Percentiles rank a stretch among this genome's conserved stretches.
phyloP scores from a whole-genome alignment of 2,888 invertebrate genomes.

The Pseudanteris insignis region DNA sequence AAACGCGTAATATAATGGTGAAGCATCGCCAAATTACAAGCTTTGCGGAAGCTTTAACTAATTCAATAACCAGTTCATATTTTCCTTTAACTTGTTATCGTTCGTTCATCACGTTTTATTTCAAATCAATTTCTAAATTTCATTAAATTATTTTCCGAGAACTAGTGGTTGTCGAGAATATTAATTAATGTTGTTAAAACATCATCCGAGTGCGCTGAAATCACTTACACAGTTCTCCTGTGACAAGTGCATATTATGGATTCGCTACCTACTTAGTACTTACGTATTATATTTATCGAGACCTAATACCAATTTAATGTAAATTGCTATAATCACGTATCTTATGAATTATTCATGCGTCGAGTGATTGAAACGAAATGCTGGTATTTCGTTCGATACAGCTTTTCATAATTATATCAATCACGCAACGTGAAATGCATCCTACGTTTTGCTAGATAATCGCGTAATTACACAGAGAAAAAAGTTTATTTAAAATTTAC shows the following conservation, averaged over 20 bases:
- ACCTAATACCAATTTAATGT: conserved; percentile 23
- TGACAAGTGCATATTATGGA: neutral
- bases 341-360: conserved; percentile 23
- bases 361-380: conserved; percentile 18
- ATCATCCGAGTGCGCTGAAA: too few species aligned
- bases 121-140: too few species aligned
- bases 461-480: conserved; percentile 21
- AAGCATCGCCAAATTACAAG: too few species aligned
- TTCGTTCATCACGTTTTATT: too few species aligned
- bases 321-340: conserved; percentile 23
- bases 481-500: too few species aligned
- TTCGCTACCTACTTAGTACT: neutral
- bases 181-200: too few species aligned
- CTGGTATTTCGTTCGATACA: conserved; percentile 16
- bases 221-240: neutral
- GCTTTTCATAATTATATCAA: conserved; percentile 30
- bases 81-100: too few species aligned
- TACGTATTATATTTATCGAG: conserved; percentile 9
- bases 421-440: conserved; percentile 20
- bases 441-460: conserved; percentile 25
- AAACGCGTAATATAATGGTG: too few species aligned
- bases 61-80: too few species aligned
- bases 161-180: too few species aligned
- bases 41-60: too few species aligned
- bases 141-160: too few species aligned